phyloP scores from a whole-genome alignment of 2,888 invertebrate genomes.

The Melanchra persicariae region DNA sequence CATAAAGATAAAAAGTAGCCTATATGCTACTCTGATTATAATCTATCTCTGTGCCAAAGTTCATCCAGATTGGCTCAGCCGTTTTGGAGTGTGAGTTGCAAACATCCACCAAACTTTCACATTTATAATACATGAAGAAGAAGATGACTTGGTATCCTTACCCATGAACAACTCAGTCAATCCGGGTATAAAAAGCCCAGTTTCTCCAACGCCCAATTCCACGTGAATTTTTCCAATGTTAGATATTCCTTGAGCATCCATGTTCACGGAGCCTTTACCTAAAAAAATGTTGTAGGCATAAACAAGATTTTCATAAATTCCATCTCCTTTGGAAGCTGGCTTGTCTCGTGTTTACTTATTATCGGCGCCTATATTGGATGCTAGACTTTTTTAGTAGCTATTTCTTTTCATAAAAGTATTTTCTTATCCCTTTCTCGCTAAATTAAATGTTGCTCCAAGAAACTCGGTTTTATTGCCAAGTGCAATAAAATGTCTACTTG shows the following conservation, averaged over 20 bases:
- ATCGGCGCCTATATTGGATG: conserved; percentile 10
- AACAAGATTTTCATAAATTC: conserved; percentile 19
- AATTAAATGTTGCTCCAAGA: conserved; percentile 11
- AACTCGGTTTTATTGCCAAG: not conserved
- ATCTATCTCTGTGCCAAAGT: too few relatives aligned
- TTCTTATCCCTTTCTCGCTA: not conserved
- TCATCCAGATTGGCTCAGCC: too few relatives aligned
- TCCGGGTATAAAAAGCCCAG: conserved; percentile 77
- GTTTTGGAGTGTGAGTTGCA: too few relatives aligned
- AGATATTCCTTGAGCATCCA: conserved; percentile 82
- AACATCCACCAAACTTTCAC: too few relatives aligned
- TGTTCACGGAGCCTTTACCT: conserved; percentile 79
- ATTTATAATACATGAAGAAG: too few relatives aligned
- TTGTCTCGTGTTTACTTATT: conserved; percentile 12
- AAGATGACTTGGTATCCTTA: conserved; percentile 64
- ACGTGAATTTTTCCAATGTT: conserved; percentile 81
- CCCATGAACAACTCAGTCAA: conserved; percentile 77
- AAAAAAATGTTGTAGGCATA: conserved; percentile 48
- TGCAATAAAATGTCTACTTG: not conserved
- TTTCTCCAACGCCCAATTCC: conserved; percentile 75
- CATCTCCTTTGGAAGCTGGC: conserved; percentile 16
- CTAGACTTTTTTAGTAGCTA: not conserved
- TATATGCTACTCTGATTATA: too few relatives aligned
- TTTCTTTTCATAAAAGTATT: not conserved
- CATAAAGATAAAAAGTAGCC: too few relatives aligned